Base-by-base conservation (phyloP, 2,113 vertebrate genomes). In the Corythornis madagascariensis region DNA sequence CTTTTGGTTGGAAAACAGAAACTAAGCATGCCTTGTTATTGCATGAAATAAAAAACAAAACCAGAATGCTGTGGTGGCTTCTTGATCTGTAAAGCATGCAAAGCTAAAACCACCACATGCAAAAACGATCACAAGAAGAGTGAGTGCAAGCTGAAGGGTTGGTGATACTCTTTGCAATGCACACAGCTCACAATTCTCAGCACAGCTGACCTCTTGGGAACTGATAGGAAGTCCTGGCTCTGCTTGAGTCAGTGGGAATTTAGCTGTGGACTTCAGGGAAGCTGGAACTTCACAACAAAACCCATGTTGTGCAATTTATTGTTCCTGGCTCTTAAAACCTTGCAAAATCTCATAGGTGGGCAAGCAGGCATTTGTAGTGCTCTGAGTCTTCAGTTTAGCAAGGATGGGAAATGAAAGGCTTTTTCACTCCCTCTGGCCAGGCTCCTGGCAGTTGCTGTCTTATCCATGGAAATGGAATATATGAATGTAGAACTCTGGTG, bases 31-130 rank as follows among this genome's bases (percentile, higher is more conserved):
- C 64, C 83, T 94, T 21, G 13, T 75, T 85, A 93, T 73, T 95
- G 74, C 47, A 25, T 85, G 67, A 74, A 97, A 90, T 94, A 94
- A 96, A 88, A 96, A 96, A 78, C 91, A 78, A 95, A 86, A 47
- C 42, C 48, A 76, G 90, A 89, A 74, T 52, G 18, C 81, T 92
- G 72, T 83, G 91, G 85, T 95, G 67, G 72, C 59, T 93, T 89
- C 84, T 89, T 88, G 81, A 79, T 90, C 60, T 77, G n/a, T 87
- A 92, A 95, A 78, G 72, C 82, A 59, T 64, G 53, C 82, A 75
- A 72, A 90, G 43, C 56, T 69, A 55, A 93, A 94, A 67, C 85
- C 21, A 77, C 87, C 94, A 93, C 67, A 89, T 88, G 89, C 78
- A 83, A 88, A 96, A 96, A 88, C 29, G 6, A 93, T 93, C 88